Evolutionary conservation across 2,888 invertebrate species (phyloP), one percentile per base, ranked within the genome.

Genomic region (Hipparchia semele): DNA sequence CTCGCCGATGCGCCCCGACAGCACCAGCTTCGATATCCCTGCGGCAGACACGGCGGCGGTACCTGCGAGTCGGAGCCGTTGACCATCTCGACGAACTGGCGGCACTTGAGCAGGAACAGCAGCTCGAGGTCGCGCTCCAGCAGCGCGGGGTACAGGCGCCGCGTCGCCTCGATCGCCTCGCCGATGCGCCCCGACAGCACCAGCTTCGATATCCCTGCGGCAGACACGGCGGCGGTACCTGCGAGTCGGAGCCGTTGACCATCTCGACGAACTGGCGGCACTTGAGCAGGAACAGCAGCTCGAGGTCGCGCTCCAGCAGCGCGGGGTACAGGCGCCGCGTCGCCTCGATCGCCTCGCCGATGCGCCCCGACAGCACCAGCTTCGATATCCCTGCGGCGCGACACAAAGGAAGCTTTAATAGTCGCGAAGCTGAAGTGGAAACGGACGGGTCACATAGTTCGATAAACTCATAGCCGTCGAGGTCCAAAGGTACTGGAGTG

Each of bases 21-120:
- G 94, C 84, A 99, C 98, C 87, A 99, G 94, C 91, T 97, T 97
- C 84, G 98, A 96, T 88, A 99, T 98, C 94, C 97, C 99, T 99
- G 92, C 1, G 61, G 61, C 23, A 49, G 39, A 39, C 39, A 39
- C 39, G 5, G 39, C 5, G 39, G 39, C 39, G 3, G 6, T 62
- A 87, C 94, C 90, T 93, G 97, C 64, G 96, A 95, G 90, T 98
- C 98, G 71, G 97, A 96, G 73, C 98, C 98, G 90, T 98, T 98
- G 79, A 99, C 98, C 98, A 99, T 99, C 94, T 99, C 99, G 58
- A 99, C 98, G 94, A 99, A 99, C 94, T 99, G 99, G 77, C 99
- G 96, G 87, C 99, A 99, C 93, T 99, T 99, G 84, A 99, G 96
- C 95, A 98, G 97, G 94, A 99, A 99, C 88, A 98, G 95, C 82